phyloP scores from a whole-genome alignment of 2,113 vertebrate genomes.

The Urocolius indicus region DNA sequence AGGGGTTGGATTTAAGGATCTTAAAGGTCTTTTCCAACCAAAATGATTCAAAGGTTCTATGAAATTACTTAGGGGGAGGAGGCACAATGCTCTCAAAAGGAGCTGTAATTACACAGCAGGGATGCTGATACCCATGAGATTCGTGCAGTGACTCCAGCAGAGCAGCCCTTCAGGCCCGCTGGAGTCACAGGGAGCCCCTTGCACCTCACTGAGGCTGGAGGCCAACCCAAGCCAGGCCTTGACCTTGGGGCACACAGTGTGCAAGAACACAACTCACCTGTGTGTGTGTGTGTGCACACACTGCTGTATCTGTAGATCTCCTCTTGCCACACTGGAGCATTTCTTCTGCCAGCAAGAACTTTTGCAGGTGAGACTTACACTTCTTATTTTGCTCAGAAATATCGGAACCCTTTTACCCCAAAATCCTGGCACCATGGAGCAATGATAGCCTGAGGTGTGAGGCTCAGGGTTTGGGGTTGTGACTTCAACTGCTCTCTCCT shows the following conservation, averaged over 20 bases:
- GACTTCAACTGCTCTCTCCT: not conserved
- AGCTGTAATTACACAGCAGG: not conserved
- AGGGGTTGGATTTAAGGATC: too few relatives aligned
- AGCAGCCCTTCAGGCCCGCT: not conserved
- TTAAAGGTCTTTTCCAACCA: too few relatives aligned
- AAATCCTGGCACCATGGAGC: not conserved
- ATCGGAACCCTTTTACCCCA: not conserved
- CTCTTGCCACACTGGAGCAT: not conserved
- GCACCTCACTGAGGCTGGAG: not conserved
- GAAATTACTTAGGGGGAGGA: not conserved
- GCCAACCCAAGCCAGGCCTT: not conserved
- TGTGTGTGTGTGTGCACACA: not conserved
- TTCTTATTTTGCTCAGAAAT: not conserved
- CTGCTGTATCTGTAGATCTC: rapidly evolving
- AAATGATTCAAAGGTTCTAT: too few relatives aligned
- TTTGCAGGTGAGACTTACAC: not conserved
- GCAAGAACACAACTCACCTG: rapidly evolving
- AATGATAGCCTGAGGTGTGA: not conserved
- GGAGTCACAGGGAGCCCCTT: not conserved
- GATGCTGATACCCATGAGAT: not conserved
- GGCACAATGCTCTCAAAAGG: not conserved
- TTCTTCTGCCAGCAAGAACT: not conserved
- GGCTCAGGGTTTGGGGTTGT: not conserved
- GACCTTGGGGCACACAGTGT: rapidly evolving
- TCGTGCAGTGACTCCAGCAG: not conserved